phyloP scores from a whole-genome alignment of 1,140 invertebrate genomes.

The Ephestia elutella region DNA sequence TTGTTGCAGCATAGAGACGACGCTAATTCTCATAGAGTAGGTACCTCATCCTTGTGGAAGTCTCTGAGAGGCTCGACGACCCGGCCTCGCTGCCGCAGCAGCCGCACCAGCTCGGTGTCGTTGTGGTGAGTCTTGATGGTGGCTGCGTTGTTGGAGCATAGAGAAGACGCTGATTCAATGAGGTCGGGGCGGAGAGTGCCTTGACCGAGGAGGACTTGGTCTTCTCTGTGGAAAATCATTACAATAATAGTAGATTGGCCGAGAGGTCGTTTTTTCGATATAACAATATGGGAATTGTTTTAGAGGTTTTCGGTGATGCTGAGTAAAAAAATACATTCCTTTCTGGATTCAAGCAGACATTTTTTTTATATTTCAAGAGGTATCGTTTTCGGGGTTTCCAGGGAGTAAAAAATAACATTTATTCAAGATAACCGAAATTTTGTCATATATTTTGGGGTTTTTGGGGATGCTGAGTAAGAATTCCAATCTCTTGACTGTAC shows the following conservation, averaged over 20 bases:
- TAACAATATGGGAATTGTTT: too few species aligned
- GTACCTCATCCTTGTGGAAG: slow-evolving; percentile 99
- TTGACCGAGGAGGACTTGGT: slow-evolving; percentile 90
- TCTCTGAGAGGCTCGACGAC: slow-evolving; percentile 99
- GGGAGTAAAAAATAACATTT: too few species aligned
- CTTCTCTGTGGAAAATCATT: slow-evolving; percentile 70
- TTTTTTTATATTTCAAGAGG: too few species aligned
- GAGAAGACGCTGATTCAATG: slow-evolving; percentile 95
- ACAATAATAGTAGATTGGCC: not conserved
- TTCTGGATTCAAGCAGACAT: too few species aligned
- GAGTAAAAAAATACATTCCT: too few species aligned
- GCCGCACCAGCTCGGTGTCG: slow-evolving; percentile 95
- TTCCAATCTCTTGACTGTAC: too few species aligned
- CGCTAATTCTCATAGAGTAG: slow-evolving; percentile 95
- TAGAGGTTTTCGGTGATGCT: too few species aligned
- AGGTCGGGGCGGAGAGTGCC: slow-evolving; percentile 97
- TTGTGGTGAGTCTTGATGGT: slow-evolving; percentile 99
- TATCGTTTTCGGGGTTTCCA: too few species aligned
- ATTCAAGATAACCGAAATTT: too few species aligned
- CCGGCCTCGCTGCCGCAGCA: slow-evolving; percentile 87
- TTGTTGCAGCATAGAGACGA: slow-evolving; percentile 88
- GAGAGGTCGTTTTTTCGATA: not conserved
- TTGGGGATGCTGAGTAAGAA: too few species aligned
- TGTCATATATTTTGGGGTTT: too few species aligned
- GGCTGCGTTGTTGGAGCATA: slow-evolving; percentile 92